Evolutionary conservation across 1,140 invertebrate species (phyloP).

Genomic region (Stenopsyche tienmushanensis): DNA sequence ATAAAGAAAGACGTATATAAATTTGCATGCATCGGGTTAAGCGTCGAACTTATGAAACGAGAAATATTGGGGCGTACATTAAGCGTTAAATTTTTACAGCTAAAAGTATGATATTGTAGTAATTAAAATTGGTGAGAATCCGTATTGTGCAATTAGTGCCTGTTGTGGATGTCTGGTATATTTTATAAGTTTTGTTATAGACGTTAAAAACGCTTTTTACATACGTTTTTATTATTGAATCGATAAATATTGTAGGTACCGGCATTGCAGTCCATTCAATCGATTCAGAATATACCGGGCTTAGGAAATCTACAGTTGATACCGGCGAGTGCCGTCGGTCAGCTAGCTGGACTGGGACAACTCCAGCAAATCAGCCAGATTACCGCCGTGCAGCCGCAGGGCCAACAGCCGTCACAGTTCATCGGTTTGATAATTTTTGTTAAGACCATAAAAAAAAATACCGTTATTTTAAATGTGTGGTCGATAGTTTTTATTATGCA

Average conservation of each 20-base stretch:
- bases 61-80: too few species aligned
- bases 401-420: constrained; percentile 39
- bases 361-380: constrained; percentile 31
- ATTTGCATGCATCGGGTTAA: too few species aligned
- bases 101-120: too few species aligned
- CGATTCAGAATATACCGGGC: constrained; percentile 71
- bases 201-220: too few species aligned
- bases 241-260: constrained; percentile 38
- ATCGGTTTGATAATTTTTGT: constrained; percentile 37
- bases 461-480: neutral
- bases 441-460: too few species aligned
- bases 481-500: neutral
- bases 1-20: too few species aligned
- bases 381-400: constrained; percentile 39
- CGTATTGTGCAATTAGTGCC: too few species aligned
- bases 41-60: too few species aligned
- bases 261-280: constrained; percentile 58
- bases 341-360: constrained; percentile 40
- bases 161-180: too few species aligned
- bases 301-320: constrained; percentile 77
- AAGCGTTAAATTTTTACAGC: too few species aligned
- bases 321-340: constrained; percentile 56
- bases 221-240: neutral
- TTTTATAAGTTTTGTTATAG: too few species aligned
- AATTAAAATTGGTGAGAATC: too few species aligned